Evolutionary conservation across 2,888 invertebrate genomes (phyloP).

Genomic region (Shargacucullia verbasci): DNA sequence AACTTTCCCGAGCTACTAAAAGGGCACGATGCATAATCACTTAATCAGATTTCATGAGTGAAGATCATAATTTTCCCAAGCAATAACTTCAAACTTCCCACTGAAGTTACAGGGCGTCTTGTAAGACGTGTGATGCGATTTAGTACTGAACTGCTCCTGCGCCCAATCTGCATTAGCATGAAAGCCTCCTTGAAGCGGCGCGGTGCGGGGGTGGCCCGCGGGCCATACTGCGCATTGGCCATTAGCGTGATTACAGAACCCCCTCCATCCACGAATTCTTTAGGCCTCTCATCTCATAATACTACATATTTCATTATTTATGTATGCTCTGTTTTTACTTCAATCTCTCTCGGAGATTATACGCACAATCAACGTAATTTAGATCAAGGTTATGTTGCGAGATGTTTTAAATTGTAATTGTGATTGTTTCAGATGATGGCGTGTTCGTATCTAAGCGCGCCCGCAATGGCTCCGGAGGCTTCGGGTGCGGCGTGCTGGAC

Average conservation of each 20-base stretch:
- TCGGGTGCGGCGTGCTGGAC: slow-evolving; percentile 79
- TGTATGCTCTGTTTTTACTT: slow-evolving; percentile 85
- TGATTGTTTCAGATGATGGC: slow-evolving; percentile 86
- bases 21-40: neutral
- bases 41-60: slow-evolving; percentile 14
- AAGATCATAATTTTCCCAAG: slow-evolving; percentile 17
- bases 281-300: slow-evolving; percentile 87
- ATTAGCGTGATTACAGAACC: slow-evolving; percentile 88
- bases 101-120: slow-evolving; percentile 60
- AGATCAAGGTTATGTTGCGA: slow-evolving; percentile 46
- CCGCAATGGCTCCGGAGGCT: slow-evolving; percentile 72
- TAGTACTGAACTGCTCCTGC: slow-evolving; percentile 79
- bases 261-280: slow-evolving; percentile 84
- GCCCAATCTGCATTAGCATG: slow-evolving; percentile 82
- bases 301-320: slow-evolving; percentile 88
- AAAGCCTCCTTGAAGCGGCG: slow-evolving; percentile 76
- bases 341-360: slow-evolving; percentile 76
- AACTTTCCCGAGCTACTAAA: too few relatives aligned
- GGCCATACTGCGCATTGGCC: slow-evolving; percentile 85
- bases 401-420: slow-evolving; percentile 48
- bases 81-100: slow-evolving; percentile 40
- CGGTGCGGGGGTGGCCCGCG: slow-evolving; percentile 53
- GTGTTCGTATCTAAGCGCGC: slow-evolving; percentile 84
- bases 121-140: slow-evolving; percentile 79
- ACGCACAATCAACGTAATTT: slow-evolving; percentile 75